A percentile compares a stretch with the other conserved stretches of the same genome.
Evolutionary conservation across 1,140 invertebrate species (phyloP).

Genomic region (Mactra quadrangularis): DNA sequence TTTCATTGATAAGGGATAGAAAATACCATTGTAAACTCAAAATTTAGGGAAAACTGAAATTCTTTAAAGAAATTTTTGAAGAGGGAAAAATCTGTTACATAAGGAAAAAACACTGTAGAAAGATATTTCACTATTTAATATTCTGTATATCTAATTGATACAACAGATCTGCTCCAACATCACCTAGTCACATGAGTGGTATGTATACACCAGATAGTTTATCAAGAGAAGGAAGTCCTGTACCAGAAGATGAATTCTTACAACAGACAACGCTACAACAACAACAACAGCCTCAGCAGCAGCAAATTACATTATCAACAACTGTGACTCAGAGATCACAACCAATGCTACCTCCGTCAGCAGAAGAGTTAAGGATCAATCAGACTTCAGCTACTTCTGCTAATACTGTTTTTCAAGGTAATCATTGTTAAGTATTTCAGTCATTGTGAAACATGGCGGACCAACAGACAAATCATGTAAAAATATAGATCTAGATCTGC

Average conservation of each 20-base stretch:
- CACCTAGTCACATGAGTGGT: slow-evolving; percentile 93
- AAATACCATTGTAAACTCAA: too few relatives aligned
- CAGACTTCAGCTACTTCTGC: slow-evolving; percentile 89
- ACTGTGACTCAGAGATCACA: slow-evolving; percentile 63
- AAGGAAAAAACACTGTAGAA: too few relatives aligned
- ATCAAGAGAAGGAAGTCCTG: slow-evolving; percentile 90
- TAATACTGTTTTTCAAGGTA: slow-evolving; percentile 48
- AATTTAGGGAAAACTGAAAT: too few relatives aligned
- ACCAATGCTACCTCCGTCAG: slow-evolving; percentile 86
- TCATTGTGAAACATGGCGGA: too few relatives aligned
- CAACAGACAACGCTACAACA: slow-evolving; percentile 28
- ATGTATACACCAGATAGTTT: slow-evolving; percentile 94
- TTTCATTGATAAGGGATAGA: too few relatives aligned
- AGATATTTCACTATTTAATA: too few relatives aligned
- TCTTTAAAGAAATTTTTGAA: too few relatives aligned
- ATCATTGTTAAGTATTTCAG: too few relatives aligned
- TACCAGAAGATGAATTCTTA: slow-evolving; percentile 74
- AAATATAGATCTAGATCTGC: too few relatives aligned
- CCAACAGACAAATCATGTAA: too few relatives aligned
- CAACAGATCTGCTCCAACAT: slow-evolving; percentile 95
- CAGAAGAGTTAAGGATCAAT: slow-evolving; percentile 84
- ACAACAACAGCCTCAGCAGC: slow-evolving; percentile 53
- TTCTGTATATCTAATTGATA: too few relatives aligned
- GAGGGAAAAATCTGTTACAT: too few relatives aligned
- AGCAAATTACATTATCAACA: slow-evolving; percentile 41